A percentile compares a stretch with the other conserved stretches of the same genome.
Conservation (phyloP, 2,113 vertebrate species). For the Galbula dea region DNA sequence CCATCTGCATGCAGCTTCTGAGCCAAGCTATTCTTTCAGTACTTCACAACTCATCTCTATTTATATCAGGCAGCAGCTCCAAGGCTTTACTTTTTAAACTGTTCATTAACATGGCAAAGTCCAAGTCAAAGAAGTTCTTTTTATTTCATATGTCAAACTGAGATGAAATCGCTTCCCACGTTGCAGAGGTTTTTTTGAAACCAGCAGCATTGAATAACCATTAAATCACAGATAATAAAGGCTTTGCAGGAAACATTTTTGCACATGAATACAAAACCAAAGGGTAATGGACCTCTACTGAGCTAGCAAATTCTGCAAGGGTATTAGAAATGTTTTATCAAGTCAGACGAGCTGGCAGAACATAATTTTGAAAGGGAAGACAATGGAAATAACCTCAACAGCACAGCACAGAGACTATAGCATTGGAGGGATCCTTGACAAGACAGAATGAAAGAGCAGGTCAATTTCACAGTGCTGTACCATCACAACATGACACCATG, state of each 20-base stretch:
- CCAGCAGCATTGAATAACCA: not conserved
- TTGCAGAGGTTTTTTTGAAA: not conserved
- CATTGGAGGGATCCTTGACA: not conserved
- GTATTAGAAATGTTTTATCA: not conserved
- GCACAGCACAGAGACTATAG: not conserved
- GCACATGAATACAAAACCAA: not conserved
- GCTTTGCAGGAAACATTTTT: not conserved
- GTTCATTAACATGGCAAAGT: not conserved
- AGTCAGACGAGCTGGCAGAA: not conserved
- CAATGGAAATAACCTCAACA: not conserved
- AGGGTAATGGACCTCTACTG: not conserved
- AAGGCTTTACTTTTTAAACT: not conserved
- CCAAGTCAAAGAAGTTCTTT: not conserved
- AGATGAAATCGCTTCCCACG: not conserved
- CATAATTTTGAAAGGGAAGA: not conserved
- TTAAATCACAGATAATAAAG: not conserved
- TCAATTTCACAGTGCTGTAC: not conserved
- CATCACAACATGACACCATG: fast-evolving
- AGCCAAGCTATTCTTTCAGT: not conserved
- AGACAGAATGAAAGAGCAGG: not conserved
- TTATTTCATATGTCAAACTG: not conserved
- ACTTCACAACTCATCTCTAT: not conserved
- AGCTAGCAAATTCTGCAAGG: not conserved
- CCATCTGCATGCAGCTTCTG: not conserved
- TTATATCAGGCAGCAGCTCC: not conserved